Evolutionary conservation across 2,888 invertebrate species (phyloP), one percentile per base, ranked within the genome.

Genomic region (Cheilosia soror): DNA sequence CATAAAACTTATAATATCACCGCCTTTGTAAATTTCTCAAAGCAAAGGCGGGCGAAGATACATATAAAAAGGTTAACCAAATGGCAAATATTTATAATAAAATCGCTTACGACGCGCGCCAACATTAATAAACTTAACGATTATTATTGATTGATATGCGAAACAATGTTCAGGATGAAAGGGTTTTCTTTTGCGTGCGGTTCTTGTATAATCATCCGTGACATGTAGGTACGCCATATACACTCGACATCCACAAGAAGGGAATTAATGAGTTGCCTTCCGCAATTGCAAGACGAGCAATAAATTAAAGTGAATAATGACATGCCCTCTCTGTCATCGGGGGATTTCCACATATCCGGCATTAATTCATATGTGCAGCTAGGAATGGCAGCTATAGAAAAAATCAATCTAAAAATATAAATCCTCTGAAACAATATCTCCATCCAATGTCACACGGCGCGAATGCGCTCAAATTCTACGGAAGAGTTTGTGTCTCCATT

Each of bases 91-190:
- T 40, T 65, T 78, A 29, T 47, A 37, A 37, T 37, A 33, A 33
- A 33, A 58, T 49, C 42, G 42, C 68, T 49, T 13, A 25, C 33
- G 29, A n/a, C 5, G 20, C n/a, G 29, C 20, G 60, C 25, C 62
- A 73, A 73, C 73, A 58, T 68, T 79, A 63, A 73, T 83, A 79
- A 79, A 79, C 55, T 69, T 84, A 80, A 84, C 75, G 69, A 80
- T 75, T 84, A 80, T 75, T 84, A 84, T 83, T 73, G 78, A 83
- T 80, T 79, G 75, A 71, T 69, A 65, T 51, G 63, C 40, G 44
- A 55, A 51, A 37, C 31, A 55, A 13, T 37, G 37, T 15, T 42
- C 25, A 20, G 9, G 49, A 40, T 15, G 55, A 40, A 73, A 62
- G 55, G 72, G 53, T 27, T 40, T n/a, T n/a, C 57, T 27, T 53